Evolutionary conservation across 2,888 invertebrate species (phyloP), one percentile per base, ranked within the genome.

Genomic region (Cephus runcator): DNA sequence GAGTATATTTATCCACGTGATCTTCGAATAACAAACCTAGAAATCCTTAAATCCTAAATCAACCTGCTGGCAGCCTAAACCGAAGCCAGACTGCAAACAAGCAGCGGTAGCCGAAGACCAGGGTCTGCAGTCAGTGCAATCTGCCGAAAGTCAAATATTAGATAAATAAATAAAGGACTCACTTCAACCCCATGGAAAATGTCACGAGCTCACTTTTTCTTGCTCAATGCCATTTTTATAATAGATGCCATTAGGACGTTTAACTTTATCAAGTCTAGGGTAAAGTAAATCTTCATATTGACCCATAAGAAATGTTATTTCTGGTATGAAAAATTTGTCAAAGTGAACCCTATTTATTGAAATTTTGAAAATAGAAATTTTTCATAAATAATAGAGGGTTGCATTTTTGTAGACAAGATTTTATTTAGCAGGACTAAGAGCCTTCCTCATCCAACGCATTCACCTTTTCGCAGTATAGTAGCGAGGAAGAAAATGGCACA

Each of bases 41-140:
- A 88, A 90, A 90, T 90, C 90, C 88, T 87, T 88, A 89, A 90
- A 90, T 90, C 91, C 90, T 91, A 91, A 91, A 90, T 87, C 90
- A 91, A 90, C 91, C 85, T 86, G 87, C 83, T 83, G 82, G 78
- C 80, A 86, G 85, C 82, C 84, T 79, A 83, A 81, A 84, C 83
- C 81, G 85, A 84, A 80, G 73, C 84, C 85, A 85, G 86, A 87
- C 84, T 87, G 87, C 85, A 90, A 90, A 90, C 89, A 89, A 88
- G 85, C 86, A 71, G 75, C 69, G 77, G 75, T 76, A 75, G 78
- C 75, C 35, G 36, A 74, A 35, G 74, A 35, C 34, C 34, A 34
- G 33, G 71, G 71, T 31, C 12, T 31, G 33, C 31, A 56, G 71
- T 69, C 77, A 77, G 78, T 79, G 75, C 82, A 85, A 87, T 87